Evolutionary conservation across 2,797 vertebrate genomes (phyloP).

Genomic region (Pipistrellus nathusii): DNA sequence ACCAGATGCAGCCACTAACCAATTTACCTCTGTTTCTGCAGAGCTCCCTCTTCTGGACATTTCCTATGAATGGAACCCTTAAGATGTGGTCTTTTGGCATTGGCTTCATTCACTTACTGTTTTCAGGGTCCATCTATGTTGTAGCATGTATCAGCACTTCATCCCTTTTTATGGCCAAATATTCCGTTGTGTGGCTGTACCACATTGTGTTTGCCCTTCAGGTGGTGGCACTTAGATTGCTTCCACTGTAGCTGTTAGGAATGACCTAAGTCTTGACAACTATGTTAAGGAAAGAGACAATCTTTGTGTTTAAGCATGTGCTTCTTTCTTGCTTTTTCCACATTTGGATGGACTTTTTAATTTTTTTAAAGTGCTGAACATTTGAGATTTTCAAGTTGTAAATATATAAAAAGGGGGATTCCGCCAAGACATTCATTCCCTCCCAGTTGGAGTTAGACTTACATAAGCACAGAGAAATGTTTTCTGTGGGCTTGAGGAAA

Average conservation of each 20-base stretch:
- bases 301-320: background rate
- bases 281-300: background rate
- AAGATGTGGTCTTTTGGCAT: background rate
- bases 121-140: background rate
- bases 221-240: background rate
- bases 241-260: background rate
- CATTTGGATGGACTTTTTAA: background rate
- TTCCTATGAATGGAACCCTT: background rate
- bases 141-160: background rate
- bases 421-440: background rate
- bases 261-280: background rate
- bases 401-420: background rate
- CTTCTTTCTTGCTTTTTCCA: background rate
- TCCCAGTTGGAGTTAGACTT: background rate
- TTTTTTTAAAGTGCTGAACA: background rate
- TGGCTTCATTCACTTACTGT: background rate
- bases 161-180: background rate
- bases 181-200: background rate
- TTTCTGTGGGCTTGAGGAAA: constrained; percentile 28
- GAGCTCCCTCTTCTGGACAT: background rate
- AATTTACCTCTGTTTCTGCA: background rate
- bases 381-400: background rate
- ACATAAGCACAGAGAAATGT: background rate
- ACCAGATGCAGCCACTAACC: background rate
- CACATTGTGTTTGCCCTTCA: background rate